phyloP scores from a whole-genome alignment of 1,140 invertebrate species.

The Solen grandis region DNA sequence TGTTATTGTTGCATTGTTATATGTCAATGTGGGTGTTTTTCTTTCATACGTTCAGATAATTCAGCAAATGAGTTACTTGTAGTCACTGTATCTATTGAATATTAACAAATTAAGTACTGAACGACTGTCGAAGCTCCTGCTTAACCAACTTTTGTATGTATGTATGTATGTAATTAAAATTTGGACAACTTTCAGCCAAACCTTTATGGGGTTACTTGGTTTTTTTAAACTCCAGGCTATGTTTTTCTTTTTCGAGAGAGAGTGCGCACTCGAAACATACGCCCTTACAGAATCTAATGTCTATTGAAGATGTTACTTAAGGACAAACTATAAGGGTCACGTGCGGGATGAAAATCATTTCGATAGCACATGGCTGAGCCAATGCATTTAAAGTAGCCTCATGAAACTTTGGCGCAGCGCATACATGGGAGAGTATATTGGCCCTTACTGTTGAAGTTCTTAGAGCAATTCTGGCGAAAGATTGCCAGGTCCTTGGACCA shows the following conservation, averaged over 20 bases:
- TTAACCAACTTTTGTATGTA: slow-evolving; percentile 53
- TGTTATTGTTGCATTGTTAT: slow-evolving; percentile 40
- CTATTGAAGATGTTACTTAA: no score
- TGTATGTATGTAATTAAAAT: slow-evolving; percentile 56
- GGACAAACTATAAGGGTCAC: no score
- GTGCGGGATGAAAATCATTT: background rate
- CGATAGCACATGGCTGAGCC: background rate
- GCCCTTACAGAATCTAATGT: no score
- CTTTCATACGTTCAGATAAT: slow-evolving; percentile 45
- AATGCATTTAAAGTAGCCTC: slow-evolving; percentile 40
- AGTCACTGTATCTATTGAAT: slow-evolving; percentile 43
- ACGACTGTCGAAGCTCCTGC: no score
- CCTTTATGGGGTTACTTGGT: slow-evolving; percentile 52
- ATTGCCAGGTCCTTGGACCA: background rate
- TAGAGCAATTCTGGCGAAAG: slow-evolving; percentile 18
- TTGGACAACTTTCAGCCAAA: slow-evolving; percentile 48
- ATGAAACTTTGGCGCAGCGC: slow-evolving; percentile 35
- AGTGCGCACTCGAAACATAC: no score
- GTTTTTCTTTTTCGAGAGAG: background rate
- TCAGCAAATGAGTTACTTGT: slow-evolving; percentile 48
- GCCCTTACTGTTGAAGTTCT: slow-evolving; percentile 17
- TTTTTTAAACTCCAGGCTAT: background rate
- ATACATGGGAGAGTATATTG: background rate
- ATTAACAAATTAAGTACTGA: slow-evolving; percentile 39
- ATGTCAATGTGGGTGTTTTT: slow-evolving; percentile 42